Evolutionary conservation across 2,888 invertebrate species (phyloP).

Genomic region (Apeira syringaria): DNA sequence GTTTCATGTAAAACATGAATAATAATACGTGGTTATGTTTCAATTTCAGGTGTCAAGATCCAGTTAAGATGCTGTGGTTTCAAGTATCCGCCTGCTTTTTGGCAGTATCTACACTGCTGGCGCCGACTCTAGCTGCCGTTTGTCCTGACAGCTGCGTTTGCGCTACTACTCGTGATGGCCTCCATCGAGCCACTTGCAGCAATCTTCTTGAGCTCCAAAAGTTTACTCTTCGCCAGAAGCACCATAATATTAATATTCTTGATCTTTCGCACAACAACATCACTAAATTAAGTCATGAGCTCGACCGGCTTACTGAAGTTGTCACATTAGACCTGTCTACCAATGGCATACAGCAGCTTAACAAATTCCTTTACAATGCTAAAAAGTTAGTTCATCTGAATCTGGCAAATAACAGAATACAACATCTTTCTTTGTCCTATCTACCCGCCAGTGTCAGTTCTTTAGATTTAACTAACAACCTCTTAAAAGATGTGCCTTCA

Average conservation of each 20-base stretch:
- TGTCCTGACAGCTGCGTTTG: constrained; percentile 83
- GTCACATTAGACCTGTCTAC: constrained; percentile 86
- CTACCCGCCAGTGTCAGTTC: constrained; percentile 84
- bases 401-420: constrained; percentile 85
- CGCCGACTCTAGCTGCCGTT: constrained; percentile 55
- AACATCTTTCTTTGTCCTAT: constrained; percentile 74
- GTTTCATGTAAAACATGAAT: background rate
- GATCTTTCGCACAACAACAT: constrained; percentile 86
- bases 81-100: constrained; percentile 53
- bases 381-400: constrained; percentile 83
- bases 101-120: constrained; percentile 54
- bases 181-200: constrained; percentile 86
- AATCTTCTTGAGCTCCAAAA: constrained; percentile 91
- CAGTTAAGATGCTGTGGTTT: constrained; percentile 58
- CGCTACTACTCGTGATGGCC: constrained; percentile 86
- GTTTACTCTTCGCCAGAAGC: constrained; percentile 72
- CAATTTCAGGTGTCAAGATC: constrained; percentile 68
- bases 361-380: constrained; percentile 82
- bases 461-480: constrained; percentile 85
- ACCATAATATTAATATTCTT: constrained; percentile 80
- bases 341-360: constrained; percentile 83
- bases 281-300: constrained; percentile 79
- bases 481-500: constrained; percentile 82
- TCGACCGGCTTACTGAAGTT: constrained; percentile 84
- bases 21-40: constrained; percentile 24